phyloP scores from a whole-genome alignment of 2,113 vertebrate genomes.

The Stigmatopora nigra region DNA sequence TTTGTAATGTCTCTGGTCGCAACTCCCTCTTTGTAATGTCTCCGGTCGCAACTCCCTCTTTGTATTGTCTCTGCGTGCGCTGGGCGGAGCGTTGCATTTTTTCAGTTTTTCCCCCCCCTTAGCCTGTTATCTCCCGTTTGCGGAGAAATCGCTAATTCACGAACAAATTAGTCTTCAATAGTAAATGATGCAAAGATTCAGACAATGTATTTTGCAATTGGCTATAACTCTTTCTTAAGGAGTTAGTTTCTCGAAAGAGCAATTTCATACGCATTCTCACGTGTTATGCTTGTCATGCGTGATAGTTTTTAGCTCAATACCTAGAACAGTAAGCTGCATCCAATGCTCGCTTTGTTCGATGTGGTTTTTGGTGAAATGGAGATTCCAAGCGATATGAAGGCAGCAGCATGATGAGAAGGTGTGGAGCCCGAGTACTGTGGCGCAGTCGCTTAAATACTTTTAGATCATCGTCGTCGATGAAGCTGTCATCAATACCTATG shows the following conservation, averaged over 20 bases:
- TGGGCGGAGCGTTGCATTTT: too few species aligned
- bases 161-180: too few species aligned
- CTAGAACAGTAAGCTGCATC: slow-evolving; percentile 72
- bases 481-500: slow-evolving; percentile 71
- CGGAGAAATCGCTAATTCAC: too few species aligned
- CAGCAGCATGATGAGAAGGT: slow-evolving; percentile 73
- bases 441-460: slow-evolving; percentile 53
- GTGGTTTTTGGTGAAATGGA: slow-evolving; percentile 57
- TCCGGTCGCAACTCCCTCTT: too few species aligned
- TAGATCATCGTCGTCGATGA: slow-evolving; percentile 50
- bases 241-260: neutral
- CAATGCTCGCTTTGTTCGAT: slow-evolving; percentile 67
- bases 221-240: neutral
- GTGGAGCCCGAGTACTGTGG: slow-evolving; percentile 60
- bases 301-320: slow-evolving; percentile 31
- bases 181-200: neutral
- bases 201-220: neutral
- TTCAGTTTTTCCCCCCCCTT: too few species aligned
- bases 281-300: neutral
- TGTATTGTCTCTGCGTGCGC: too few species aligned
- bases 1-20: too few species aligned
- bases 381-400: slow-evolving; percentile 70
- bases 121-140: too few species aligned
- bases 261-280: neutral
- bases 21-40: too few species aligned